Percentiles rank a stretch among this genome's conserved stretches.
phyloP scores from a whole-genome alignment of 2,113 vertebrate genomes.

The Hyla sarda region DNA sequence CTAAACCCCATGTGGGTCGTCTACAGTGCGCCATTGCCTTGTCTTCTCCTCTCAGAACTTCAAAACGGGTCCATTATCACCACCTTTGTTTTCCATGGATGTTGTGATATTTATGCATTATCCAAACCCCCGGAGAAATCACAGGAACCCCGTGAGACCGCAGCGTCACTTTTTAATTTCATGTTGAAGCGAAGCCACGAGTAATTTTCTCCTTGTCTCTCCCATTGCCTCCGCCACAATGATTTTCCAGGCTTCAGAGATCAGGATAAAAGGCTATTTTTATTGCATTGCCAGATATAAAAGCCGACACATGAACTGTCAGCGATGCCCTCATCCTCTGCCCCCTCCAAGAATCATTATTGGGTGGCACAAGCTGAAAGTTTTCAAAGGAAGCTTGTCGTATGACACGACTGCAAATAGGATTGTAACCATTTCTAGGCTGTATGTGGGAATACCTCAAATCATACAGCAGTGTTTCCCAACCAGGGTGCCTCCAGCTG shows the following conservation, averaged over 20 bases:
- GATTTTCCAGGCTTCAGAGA: constrained; percentile 55
- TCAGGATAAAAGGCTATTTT: constrained; percentile 59
- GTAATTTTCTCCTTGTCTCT: constrained; percentile 63
- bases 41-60: constrained; percentile 1
- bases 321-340: neutral
- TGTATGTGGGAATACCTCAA: neutral
- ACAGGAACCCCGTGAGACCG: constrained; percentile 23
- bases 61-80: constrained; percentile 2
- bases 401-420: constrained; percentile 5
- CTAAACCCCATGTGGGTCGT: neutral
- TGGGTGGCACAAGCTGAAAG: constrained; percentile 24
- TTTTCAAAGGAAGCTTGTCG: constrained; percentile 29
- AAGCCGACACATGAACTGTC: constrained; percentile 38
- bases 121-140: constrained; percentile 50
- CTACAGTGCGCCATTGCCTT: neutral
- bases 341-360: constrained; percentile 20
- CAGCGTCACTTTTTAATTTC: constrained; percentile 39
- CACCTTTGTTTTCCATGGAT: constrained; percentile 21
- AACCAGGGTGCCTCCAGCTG: too few relatives aligned
- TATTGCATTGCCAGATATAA: constrained; percentile 41
- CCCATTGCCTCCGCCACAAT: constrained; percentile 64
- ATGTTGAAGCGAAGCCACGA: constrained; percentile 59
- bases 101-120: constrained; percentile 55
- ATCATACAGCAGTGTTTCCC: too few relatives aligned
- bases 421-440: neutral